Evolutionary conservation across 2,888 invertebrate species (phyloP).

Genomic region (Perizoma affinitatum): DNA sequence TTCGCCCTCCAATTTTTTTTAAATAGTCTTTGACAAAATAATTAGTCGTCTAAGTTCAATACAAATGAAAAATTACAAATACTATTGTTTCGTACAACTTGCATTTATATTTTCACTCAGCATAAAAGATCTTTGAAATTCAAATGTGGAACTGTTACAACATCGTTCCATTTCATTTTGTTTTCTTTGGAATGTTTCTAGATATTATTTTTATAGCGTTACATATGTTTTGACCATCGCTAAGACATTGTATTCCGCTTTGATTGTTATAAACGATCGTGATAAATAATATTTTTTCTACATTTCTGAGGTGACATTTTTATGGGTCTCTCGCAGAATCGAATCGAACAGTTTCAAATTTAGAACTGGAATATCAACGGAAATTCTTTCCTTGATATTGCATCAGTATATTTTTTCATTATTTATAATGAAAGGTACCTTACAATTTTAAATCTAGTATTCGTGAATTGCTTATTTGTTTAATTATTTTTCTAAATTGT

Average conservation of each 20-base stretch:
- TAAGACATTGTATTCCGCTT: conserved; percentile 49
- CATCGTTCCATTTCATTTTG: conserved; percentile 32
- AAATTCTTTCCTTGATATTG: conserved; percentile 13
- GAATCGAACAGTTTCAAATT: conserved; percentile 37
- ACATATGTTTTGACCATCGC: conserved; percentile 40
- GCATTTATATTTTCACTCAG: neutral
- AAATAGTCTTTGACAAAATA: too few species aligned
- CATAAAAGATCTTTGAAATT: conserved; percentile 11
- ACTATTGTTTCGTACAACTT: neutral
- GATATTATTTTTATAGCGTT: conserved; percentile 41
- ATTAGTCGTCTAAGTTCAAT: too few species aligned
- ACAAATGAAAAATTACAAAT: neutral
- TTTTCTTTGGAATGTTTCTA: conserved; percentile 35
- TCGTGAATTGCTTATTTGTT: conserved; percentile 1
- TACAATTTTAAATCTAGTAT: conserved; percentile 1
- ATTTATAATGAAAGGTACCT: too few species aligned
- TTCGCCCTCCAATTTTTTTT: neutral
- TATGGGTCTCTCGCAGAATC: conserved; percentile 33
- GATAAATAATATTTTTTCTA: conserved; percentile 40
- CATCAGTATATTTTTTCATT: conserved; percentile 1
- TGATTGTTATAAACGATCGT: conserved; percentile 52
- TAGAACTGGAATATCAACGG: conserved; percentile 28
- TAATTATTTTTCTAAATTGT: conserved; percentile 12
- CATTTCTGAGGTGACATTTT: conserved; percentile 32
- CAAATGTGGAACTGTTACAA: conserved; percentile 32